These are phyloP conservation scores for Tortricodes alternella DNA, from an alignment of 2,888 invertebrate species.

Conservation along the genomic window DNA sequence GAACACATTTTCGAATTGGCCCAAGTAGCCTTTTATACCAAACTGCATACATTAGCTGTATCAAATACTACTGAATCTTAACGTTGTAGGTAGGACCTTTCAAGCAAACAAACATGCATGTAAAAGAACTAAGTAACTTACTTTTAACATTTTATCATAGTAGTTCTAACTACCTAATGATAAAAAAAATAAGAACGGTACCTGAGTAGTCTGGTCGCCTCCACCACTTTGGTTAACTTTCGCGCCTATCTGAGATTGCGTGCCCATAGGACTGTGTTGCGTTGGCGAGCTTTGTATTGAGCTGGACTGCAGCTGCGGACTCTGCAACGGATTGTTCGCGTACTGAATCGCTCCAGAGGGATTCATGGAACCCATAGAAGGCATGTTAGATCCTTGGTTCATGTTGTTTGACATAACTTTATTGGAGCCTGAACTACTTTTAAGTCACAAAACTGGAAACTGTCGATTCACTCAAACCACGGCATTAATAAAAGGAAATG, in stretches of 20 bases:
- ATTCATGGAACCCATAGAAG: slow-evolving; percentile 60
- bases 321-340: slow-evolving; percentile 68
- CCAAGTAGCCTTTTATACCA: too few relatives aligned
- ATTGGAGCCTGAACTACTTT: neutral
- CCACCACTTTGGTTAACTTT: slow-evolving; percentile 56
- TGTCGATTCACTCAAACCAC: too few relatives aligned
- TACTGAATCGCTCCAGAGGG: slow-evolving; percentile 64
- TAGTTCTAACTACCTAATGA: too few relatives aligned
- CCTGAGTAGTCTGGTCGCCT: slow-evolving; percentile 65
- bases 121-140: too few relatives aligned
- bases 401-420: slow-evolving; percentile 54
- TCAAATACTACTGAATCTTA: too few relatives aligned
- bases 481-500: too few relatives aligned
- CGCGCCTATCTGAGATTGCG: slow-evolving; percentile 56
- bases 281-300: slow-evolving; percentile 72
- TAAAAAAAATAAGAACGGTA: slow-evolving; percentile 31
- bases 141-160: neutral
- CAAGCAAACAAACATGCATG: too few relatives aligned
- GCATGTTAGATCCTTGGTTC: slow-evolving; percentile 62
- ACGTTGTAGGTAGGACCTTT: too few relatives aligned
- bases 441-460: too few relatives aligned
- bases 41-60: too few relatives aligned
- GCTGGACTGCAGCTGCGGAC: slow-evolving; percentile 66
- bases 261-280: slow-evolving; percentile 75
- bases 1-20: too few relatives aligned